These are phyloP conservation scores for Toxotes chatareus DNA, from an alignment of 2,113 vertebrate species.

Conservation along the genomic window DNA sequence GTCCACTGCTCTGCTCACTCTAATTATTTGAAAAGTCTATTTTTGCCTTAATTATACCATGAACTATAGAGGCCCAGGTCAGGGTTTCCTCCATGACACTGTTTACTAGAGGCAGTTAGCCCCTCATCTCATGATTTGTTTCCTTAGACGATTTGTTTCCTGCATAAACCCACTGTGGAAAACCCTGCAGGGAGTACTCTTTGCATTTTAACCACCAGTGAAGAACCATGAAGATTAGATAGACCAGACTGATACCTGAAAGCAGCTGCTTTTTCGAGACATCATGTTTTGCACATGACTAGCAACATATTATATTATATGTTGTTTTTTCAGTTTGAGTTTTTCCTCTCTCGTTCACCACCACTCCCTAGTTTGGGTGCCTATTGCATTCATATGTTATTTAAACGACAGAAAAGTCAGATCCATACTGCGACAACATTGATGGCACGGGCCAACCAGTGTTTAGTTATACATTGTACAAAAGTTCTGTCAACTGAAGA, in stretches of 20 bases:
- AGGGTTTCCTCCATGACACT: not conserved
- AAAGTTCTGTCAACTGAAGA: too few relatives aligned
- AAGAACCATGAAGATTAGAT: not conserved
- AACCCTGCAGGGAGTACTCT: not conserved
- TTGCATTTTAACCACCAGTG: not conserved
- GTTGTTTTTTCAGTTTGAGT: not conserved
- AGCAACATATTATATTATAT: not conserved
- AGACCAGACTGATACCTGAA: not conserved
- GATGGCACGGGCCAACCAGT: too few relatives aligned
- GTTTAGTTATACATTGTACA: too few relatives aligned
- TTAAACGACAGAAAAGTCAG: too few relatives aligned
- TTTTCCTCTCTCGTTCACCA: too few relatives aligned
- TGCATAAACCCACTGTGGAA: not conserved
- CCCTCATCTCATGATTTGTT: not conserved
- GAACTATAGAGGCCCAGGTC: not conserved
- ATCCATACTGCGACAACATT: too few relatives aligned
- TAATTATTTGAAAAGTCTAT: not conserved
- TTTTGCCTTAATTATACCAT: not conserved
- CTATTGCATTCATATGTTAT: too few relatives aligned
- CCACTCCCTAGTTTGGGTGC: too few relatives aligned
- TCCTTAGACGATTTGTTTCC: not conserved
- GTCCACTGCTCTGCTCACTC: not conserved
- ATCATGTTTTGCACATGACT: not conserved
- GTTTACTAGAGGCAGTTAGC: not conserved
- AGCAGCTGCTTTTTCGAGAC: not conserved